Evolutionary conservation across 2,113 vertebrate genomes (phyloP), one percentile per base, ranked within the genome.

Genomic region (Platanista minor): DNA sequence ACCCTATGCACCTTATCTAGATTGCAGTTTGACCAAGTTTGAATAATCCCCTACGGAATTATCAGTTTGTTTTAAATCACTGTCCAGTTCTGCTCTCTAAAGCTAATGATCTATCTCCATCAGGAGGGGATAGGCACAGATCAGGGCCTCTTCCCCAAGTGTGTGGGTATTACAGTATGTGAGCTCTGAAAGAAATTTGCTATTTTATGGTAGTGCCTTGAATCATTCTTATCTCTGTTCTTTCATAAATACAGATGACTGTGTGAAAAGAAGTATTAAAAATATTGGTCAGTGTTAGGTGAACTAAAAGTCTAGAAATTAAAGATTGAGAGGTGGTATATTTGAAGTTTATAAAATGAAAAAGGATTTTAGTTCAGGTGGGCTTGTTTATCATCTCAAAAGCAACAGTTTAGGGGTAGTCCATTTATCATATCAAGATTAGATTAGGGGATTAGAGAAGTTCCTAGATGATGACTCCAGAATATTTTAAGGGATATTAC

Each of bases 261-360:
- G 2, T 87, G 31, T 80, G 54, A 87, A 91, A 95, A 94, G 36
- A 61, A 43, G 39, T 91, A 39, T 80, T 95, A 71, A 69, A 92
- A 92, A 27, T 75, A 62, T 31, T 89, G 31, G 54, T 36, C 20
- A 88, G 5, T 81, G 54, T 97, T 94, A 91, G 23, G 36, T 82
- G 86, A 95, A 91, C 57, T 84, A 31, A 85, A 94, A 75, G 27
- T 90, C 29, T 88, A 52, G 83, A 83, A 87, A 49, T 29, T n/a
- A 27, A 85, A 86, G 43, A 41, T 61, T 52, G 41, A 74, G 72
- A 49, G 31, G 21, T 62, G 25, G 7, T 59, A 4, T 86, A 62
- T 59, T 87, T 90, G 36, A 96, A 80, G 33, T 87, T 96, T 71
- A 69, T 91, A 82, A 87, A 75, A 67, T 54, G 52, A 75, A 90